Evolutionary conservation across 2,888 invertebrate genomes (phyloP), one percentile per base, ranked within the genome.

Genomic region (Sinopyrophorus schimmeli): DNA sequence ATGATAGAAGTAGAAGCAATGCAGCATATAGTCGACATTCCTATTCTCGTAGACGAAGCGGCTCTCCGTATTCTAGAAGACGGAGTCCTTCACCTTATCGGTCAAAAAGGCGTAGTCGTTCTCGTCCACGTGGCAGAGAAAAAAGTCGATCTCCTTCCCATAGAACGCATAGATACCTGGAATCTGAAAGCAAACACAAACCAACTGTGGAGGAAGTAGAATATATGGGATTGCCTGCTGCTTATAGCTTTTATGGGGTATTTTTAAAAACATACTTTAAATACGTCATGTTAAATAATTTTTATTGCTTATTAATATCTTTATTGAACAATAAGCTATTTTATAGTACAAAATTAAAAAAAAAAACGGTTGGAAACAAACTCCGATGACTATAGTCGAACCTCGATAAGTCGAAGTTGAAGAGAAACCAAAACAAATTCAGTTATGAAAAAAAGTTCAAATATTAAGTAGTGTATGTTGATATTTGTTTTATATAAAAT

Each of bases 161-260:
- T 15, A 38, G 12, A 21, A 12, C 10, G 1, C 23, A 18, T 5
- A 49, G 39, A 30, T 31, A 32, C n/a, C 39, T 34, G 3, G 24
- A 31, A 21, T 34, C 39, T 9, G 15, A 14, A 1, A 11, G 15
- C 10, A 15, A 37, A 16, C 23, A 21, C 0, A 28, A 27, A 23
- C 14, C 37, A 1, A 16, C 35, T 0, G 10, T 9, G 3, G 24
- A 24, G 5, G 11, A 14, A 20, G 10, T 5, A 3, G 30, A 30
- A 26, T 44, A 40, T 7, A 9, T 30, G 4, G 39, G 26, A 0
- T 14, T 39, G 12, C 43, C 37, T 14, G 18, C 44, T 3, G 42
- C 46, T 16, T 51, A 38, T 37, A 16, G 17, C 7, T 51, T 41
- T 27, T 51, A 51, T 27, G 51, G 51, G 47, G 51, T 51, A 32